Evolutionary conservation across 2,797 vertebrate species (phyloP).

Genomic region (Acestrorhynchus altus): DNA sequence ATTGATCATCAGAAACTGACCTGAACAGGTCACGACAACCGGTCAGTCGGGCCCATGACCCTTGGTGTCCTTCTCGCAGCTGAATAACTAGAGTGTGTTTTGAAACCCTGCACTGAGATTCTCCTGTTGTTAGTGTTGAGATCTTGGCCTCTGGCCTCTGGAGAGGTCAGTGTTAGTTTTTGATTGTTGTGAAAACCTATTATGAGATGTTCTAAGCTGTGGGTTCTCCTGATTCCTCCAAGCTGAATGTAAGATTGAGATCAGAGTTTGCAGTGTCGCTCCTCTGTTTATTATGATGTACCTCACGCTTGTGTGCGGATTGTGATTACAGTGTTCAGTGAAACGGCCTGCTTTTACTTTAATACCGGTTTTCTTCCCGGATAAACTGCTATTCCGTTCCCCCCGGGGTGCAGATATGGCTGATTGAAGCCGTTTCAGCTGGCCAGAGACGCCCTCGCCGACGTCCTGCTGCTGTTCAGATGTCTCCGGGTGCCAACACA

Average conservation of each 20-base stretch:
- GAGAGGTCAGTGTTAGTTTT: not conserved
- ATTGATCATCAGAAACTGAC: too few relatives aligned
- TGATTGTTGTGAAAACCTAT: not conserved
- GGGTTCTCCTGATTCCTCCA: not conserved
- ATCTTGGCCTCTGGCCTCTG: not conserved
- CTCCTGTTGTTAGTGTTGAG: too few relatives aligned
- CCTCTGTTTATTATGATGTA: not conserved
- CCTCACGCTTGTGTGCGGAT: not conserved
- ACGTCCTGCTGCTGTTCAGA: not conserved
- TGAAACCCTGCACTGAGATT: not conserved
- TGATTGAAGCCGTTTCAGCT: not conserved
- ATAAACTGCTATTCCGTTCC: slow-evolving; percentile 10
- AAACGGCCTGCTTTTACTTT: slow-evolving; percentile 29
- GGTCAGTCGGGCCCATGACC: too few relatives aligned
- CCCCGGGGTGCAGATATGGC: not conserved
- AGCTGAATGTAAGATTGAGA: not conserved
- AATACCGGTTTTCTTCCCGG: slow-evolving; percentile 10
- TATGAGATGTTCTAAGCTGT: not conserved
- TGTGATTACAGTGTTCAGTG: not conserved
- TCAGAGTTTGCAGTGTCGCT: not conserved
- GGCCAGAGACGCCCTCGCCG: not conserved
- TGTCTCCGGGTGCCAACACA: not conserved
- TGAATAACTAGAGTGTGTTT: too few relatives aligned
- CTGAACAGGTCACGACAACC: too few relatives aligned
- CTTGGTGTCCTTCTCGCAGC: too few relatives aligned